phyloP scores from a whole-genome alignment of 2,113 vertebrate species.

The Epinephelus moara region DNA sequence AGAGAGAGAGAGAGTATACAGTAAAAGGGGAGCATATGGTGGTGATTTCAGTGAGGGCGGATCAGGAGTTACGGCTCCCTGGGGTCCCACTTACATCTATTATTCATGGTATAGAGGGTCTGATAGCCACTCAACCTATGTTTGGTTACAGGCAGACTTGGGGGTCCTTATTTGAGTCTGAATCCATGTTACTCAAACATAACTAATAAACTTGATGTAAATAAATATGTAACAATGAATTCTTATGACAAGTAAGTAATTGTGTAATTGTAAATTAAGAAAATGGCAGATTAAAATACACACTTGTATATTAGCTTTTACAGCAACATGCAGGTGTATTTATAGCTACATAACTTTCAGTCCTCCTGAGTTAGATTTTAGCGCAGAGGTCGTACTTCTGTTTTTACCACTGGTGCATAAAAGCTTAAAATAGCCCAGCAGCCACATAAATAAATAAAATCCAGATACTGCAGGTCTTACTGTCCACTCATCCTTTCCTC shows the following conservation, averaged over 20 bases:
- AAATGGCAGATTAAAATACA: neutral
- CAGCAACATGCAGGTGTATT: neutral
- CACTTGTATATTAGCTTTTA: neutral
- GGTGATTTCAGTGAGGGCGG: conserved; percentile 59
- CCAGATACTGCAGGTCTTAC: neutral
- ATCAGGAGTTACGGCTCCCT: conserved; percentile 67
- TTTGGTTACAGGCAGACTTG: conserved; percentile 48
- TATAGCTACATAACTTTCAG: neutral
- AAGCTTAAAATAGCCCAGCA: conserved; percentile 22
- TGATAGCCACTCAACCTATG: conserved; percentile 59
- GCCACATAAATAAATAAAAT: conserved; percentile 33
- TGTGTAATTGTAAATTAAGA: neutral
- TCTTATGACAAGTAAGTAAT: neutral
- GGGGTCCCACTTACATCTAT: conserved; percentile 74
- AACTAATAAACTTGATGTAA: neutral
- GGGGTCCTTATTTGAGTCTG: conserved; percentile 25
- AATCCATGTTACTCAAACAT: conserved; percentile 14
- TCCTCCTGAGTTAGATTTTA: neutral
- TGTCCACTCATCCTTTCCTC: neutral
- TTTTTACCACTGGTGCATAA: neutral
- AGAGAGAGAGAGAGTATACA: neutral
- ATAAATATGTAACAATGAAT: neutral
- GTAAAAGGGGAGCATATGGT: conserved; percentile 72
- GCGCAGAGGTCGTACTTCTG: neutral
- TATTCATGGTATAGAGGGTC: conserved; percentile 72